A percentile compares a stretch with the other conserved stretches of the same genome.
These are phyloP conservation scores for Cetonia aurata DNA, from an alignment of 2,888 invertebrate species.

Conservation along the genomic window DNA sequence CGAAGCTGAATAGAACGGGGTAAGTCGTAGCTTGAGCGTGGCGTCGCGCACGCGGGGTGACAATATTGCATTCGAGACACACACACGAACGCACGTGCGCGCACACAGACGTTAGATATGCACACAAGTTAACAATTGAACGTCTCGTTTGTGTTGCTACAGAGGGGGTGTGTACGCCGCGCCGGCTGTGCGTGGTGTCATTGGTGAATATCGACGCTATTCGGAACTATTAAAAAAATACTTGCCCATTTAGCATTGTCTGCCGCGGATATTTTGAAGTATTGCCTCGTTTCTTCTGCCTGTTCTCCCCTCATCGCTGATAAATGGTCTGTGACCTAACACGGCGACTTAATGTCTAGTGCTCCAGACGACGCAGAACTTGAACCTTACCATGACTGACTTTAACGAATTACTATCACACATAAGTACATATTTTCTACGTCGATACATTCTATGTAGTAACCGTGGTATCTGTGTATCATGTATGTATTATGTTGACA, in stretches of 20 bases:
- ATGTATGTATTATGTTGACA: too few relatives aligned
- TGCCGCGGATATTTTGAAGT: conserved; percentile 14
- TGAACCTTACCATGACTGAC: not conserved
- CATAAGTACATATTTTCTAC: not conserved
- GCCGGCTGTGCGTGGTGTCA: not conserved
- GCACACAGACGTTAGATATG: not conserved
- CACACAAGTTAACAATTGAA: conserved; percentile 31
- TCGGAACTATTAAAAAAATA: conserved; percentile 22
- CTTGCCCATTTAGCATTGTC: conserved; percentile 11
- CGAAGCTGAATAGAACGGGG: conserved; percentile 48
- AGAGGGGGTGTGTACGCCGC: conserved; percentile 24
- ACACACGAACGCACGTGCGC: not conserved
- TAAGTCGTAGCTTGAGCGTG: conserved; percentile 50
- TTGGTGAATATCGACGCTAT: conserved; percentile 27
- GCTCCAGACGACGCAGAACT: conserved; percentile 1
- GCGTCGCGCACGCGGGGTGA: conserved; percentile 52
- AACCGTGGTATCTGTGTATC: too few relatives aligned
- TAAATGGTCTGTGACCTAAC: conserved; percentile 19
- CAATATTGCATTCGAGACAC: conserved; percentile 38
- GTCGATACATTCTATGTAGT: too few relatives aligned
- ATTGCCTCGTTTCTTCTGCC: conserved; percentile 8
- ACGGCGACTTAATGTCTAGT: conserved; percentile 29
- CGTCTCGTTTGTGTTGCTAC: conserved; percentile 27
- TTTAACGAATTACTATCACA: conserved; percentile 9
- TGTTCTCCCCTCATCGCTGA: conserved; percentile 7